phyloP scores from a whole-genome alignment of 2,113 vertebrate genomes.

The Solea solea region DNA sequence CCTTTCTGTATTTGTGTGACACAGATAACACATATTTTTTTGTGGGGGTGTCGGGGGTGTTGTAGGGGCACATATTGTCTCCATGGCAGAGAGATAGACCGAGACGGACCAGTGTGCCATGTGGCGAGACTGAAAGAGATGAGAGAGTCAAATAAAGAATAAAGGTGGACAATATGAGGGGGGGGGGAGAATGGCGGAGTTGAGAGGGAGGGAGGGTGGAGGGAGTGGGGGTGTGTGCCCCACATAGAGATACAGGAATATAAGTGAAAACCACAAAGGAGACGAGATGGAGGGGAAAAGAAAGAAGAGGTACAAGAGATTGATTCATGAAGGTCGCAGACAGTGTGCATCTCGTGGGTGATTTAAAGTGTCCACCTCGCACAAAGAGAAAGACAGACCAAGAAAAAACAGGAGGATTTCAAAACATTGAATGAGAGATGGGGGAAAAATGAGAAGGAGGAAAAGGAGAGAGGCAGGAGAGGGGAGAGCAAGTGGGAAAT shows the following conservation, averaged over 20 bases:
- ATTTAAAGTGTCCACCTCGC: constrained; percentile 67
- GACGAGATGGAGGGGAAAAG: constrained; percentile 41
- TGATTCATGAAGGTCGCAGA: constrained; percentile 74
- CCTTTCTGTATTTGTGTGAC: too few relatives aligned
- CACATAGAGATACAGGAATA: constrained; percentile 59
- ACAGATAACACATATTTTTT: too few relatives aligned
- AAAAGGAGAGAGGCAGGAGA: constrained; percentile 3
- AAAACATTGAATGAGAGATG: neutral
- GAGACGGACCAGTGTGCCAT: constrained; percentile 16
- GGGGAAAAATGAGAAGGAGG: constrained; percentile 1
- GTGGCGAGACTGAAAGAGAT: constrained; percentile 31
- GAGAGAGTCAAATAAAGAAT: constrained; percentile 22
- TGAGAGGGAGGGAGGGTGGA: neutral
- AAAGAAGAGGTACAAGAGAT: constrained; percentile 36
- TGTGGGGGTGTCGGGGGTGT: too few relatives aligned
- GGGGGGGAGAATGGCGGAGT: neutral
- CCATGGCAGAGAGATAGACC: constrained; percentile 17
- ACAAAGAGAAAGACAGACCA: constrained; percentile 31
- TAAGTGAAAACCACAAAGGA: constrained; percentile 53
- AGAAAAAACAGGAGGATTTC: constrained; percentile 19
- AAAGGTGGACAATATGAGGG: constrained; percentile 43
- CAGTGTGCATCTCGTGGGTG: constrained; percentile 62
- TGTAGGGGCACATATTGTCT: constrained; percentile 18
- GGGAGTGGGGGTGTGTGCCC: constrained; percentile 41
- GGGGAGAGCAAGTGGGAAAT: neutral